These are phyloP conservation scores for Chesias legatella DNA, from an alignment of 2,888 invertebrate species.

Conservation along the genomic window DNA sequence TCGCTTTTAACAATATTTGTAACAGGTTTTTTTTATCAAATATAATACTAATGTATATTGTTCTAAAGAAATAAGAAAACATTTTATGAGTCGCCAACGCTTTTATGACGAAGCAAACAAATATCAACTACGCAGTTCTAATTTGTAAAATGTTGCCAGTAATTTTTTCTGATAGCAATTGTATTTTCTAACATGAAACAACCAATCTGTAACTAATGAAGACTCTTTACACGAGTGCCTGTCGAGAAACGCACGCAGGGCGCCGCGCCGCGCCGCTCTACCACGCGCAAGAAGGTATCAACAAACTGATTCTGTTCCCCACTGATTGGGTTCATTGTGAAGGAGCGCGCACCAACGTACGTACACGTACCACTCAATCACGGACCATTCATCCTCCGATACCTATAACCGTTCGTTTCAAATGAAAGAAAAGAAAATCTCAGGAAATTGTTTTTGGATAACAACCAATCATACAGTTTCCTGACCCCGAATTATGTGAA, in stretches of 20 bases:
- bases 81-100: too few species aligned
- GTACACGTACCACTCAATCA: constrained; percentile 55
- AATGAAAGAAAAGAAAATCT: constrained; percentile 11
- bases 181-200: too few species aligned
- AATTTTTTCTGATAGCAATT: too few species aligned
- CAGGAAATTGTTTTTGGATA: constrained; percentile 17
- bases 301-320: constrained; percentile 44
- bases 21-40: too few species aligned
- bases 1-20: too few species aligned
- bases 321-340: constrained; percentile 63
- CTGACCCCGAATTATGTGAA: constrained; percentile 13
- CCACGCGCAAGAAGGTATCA: constrained; percentile 32
- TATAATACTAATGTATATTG: too few species aligned
- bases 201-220: constrained; percentile 15
- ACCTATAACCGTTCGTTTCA: constrained; percentile 21
- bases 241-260: constrained; percentile 25
- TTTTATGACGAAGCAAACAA: too few species aligned
- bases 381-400: constrained; percentile 49
- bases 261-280: too few species aligned
- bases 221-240: constrained; percentile 22
- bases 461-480: constrained; percentile 13
- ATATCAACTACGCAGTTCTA: too few species aligned
- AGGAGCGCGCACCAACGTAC: constrained; percentile 39
- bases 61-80: too few species aligned
- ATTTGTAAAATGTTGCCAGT: too few species aligned